Conservation (phyloP, 2,888 invertebrate genomes). For the Cabera pusaria region DNA sequence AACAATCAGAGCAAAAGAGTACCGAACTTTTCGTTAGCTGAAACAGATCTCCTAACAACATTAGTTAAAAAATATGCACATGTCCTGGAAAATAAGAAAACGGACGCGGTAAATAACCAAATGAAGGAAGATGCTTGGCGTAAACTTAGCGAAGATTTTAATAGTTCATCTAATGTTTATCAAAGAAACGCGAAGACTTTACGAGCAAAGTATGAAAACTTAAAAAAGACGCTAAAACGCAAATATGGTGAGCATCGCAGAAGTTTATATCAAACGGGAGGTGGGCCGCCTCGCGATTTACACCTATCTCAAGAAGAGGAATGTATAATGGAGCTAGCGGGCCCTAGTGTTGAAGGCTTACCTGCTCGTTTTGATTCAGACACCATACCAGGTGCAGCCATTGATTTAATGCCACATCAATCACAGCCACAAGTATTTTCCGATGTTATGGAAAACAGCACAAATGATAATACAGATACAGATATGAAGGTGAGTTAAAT, state of each 20-base stretch:
- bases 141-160: background rate
- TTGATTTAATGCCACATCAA: no score
- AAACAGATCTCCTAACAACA: no score
- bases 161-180: background rate
- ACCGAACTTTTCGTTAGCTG: no score
- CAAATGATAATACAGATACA: no score
- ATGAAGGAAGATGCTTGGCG: background rate
- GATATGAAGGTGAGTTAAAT: no score
- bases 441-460: no score
- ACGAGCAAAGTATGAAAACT: constrained; percentile 1
- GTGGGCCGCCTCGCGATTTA: background rate
- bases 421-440: no score
- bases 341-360: background rate
- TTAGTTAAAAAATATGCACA: no score
- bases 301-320: background rate
- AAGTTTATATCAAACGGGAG: background rate
- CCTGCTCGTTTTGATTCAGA: background rate
- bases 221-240: background rate
- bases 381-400: no score
- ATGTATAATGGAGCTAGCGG: background rate
- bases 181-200: background rate
- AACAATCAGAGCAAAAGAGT: no score
- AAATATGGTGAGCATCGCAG: constrained; percentile 1
- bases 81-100: no score
- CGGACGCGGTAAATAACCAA: background rate